A percentile compares a stretch with the other conserved stretches of the same genome.
Conservation (phyloP, 2,113 vertebrate genomes). For the Orycteropus afer region DNA sequence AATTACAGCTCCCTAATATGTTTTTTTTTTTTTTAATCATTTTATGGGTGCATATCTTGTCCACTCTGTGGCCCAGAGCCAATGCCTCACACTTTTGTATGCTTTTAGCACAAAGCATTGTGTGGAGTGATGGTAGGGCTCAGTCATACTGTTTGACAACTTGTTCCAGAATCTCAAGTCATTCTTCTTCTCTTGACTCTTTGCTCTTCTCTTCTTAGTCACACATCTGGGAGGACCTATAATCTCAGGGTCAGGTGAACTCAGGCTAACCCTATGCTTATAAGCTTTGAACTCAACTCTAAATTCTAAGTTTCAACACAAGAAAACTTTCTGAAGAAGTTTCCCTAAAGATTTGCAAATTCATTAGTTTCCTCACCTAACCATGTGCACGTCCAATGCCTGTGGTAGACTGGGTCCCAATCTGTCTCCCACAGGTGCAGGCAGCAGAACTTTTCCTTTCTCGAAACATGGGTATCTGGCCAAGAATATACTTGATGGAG, state of each 20-base stretch:
- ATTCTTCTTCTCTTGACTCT: neutral
- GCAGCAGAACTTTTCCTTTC: neutral
- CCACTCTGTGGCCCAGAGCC: neutral
- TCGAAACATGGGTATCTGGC: neutral
- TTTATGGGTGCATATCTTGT: neutral
- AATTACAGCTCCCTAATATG: neutral
- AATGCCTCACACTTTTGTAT: neutral
- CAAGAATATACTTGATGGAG: neutral
- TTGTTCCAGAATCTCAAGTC: neutral
- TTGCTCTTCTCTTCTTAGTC: neutral
- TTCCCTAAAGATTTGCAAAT: neutral
- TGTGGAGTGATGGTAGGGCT: neutral
- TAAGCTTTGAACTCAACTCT: neutral
- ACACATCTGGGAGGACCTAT: neutral
- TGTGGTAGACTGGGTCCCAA: neutral
- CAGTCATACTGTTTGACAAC: neutral
- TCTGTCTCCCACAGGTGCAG: neutral
- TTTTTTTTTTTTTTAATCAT: neutral
- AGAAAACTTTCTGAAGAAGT: neutral
- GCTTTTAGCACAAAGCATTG: neutral
- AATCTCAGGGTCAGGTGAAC: neutral
- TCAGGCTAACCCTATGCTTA: neutral
- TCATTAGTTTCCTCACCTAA: neutral
- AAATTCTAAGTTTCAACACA: neutral
- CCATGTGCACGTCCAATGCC: neutral